These are phyloP conservation scores for Ctenoplectra terminalis DNA, from an alignment of 1,140 invertebrate species.

Conservation along the genomic window DNA sequence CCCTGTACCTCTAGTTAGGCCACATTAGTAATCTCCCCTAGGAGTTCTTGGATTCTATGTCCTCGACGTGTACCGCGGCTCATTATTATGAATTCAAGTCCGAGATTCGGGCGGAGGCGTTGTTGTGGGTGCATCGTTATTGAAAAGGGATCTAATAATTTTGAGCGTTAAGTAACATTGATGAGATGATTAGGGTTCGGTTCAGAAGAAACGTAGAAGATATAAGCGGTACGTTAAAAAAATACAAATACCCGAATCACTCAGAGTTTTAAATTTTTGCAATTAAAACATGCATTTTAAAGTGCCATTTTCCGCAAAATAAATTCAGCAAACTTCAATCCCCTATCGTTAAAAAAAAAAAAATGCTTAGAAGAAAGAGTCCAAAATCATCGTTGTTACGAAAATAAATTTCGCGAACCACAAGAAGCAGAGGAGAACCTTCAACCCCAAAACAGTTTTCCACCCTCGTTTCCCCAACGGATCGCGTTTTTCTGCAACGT, in stretches of 20 bases:
- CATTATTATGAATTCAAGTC: conserved; percentile 60
- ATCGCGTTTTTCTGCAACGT: conserved; percentile 60
- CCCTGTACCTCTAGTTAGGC: conserved; percentile 73
- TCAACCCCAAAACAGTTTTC: conserved; percentile 48
- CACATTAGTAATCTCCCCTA: conserved; percentile 79
- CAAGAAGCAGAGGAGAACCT: conserved; percentile 26
- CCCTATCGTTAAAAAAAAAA: no score
- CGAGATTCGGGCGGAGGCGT: conserved; percentile 25
- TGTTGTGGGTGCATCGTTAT: conserved; percentile 11
- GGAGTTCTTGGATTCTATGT: conserved; percentile 71
- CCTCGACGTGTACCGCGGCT: conserved; percentile 50
- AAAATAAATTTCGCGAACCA: conserved; percentile 40
- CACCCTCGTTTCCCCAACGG: conserved; percentile 28
- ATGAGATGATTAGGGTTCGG: not conserved
- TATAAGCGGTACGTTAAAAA: no score
- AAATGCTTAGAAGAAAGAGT: not conserved
- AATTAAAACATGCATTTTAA: no score
- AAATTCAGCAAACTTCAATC: no score
- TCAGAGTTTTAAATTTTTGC: no score
- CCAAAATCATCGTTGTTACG: conserved; percentile 28
- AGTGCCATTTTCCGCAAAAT: no score
- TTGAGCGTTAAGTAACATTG: not conserved
- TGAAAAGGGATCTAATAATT: not conserved
- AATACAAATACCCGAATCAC: no score
- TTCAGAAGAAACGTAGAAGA: no score